Base-by-base conservation (phyloP, 2,888 invertebrate species). In the Troides helena region DNA sequence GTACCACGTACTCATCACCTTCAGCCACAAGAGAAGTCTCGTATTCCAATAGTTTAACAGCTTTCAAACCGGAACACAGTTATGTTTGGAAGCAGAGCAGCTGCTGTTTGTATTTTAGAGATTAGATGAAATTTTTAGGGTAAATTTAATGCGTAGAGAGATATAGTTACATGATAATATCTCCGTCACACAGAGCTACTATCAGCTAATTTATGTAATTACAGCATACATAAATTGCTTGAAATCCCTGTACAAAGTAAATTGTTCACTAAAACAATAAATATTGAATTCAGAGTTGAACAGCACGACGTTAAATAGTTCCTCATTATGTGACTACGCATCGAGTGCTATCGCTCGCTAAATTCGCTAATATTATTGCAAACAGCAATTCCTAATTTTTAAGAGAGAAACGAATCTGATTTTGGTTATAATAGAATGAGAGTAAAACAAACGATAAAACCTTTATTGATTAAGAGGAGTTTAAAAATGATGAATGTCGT, bases 271-370 rank as follows among this genome's bases (percentile, higher is more conserved):
- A 36, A 62, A 67, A 63, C 66, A 67, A 70, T 66, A 53, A 12
- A 10, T 43, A 59, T 7, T 30, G 59, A 59, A 56, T 43, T 66
- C 25, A 53, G 21, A 64, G 50, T 67, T 39, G 50, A 43, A 21
- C 25, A 23, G 59, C 17, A 57, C 56, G 43, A 56, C 59, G 62
- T 53, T 30, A 46, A 67, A 64, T 56, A 57, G 46, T 70, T 60
- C 64, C 56, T 64, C 70, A 60, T 30, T 30, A 30, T 65, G 67
- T 67, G 67, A 70, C 67, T 67, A 70, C 67, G 70, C 67, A 70
- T 67, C 64, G 64, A 67, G 67, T 61, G 64, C 67, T 67, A 67
- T 57, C 67, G 57, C 53, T 12, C 12, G 46, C 57, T 36, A 62
- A 59, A 70, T 56, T 53, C 58, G 62, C n/a, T 39, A 66, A 70